These are phyloP conservation scores for Danaus melanippus DNA, from an alignment of 1,140 invertebrate genomes.

Conservation along the genomic window DNA sequence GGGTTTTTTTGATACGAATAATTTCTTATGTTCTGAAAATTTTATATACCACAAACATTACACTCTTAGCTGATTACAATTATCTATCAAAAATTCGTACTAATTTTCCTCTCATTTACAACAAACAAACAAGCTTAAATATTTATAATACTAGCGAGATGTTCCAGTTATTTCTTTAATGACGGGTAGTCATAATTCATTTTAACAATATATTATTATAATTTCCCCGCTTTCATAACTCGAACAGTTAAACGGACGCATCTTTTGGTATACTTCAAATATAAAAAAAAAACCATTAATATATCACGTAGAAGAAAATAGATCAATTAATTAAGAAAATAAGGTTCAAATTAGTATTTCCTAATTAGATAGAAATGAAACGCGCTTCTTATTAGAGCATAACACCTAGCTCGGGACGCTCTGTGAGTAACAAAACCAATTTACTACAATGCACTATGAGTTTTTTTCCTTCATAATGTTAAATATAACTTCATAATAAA, in stretches of 20 bases:
- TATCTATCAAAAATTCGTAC: no score
- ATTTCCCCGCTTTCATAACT: conserved; percentile 46
- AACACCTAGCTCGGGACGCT: conserved; percentile 37
- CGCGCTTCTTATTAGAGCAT: conserved; percentile 56
- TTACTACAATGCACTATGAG: conserved; percentile 49
- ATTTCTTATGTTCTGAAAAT: no score
- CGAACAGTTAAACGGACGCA: conserved; percentile 16
- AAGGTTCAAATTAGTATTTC: conserved; percentile 40
- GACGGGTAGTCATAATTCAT: not conserved
- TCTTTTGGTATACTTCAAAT: no score
- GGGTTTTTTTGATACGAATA: no score
- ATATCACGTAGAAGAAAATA: conserved; percentile 28
- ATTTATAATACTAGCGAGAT: no score
- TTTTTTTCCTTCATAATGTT: conserved; percentile 14
- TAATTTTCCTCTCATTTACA: no score
- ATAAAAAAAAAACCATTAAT: no score
- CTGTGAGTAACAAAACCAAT: conserved; percentile 54
- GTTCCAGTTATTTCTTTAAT: no score
- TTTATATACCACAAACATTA: no score
- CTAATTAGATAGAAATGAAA: conserved; percentile 52
- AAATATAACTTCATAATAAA: no score
- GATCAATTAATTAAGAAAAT: conserved; percentile 40
- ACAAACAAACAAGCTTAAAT: no score
- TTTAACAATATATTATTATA: conserved; percentile 20
- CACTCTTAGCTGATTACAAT: no score